Conservation (phyloP, 2,888 invertebrate species). For the Halictus ligatus region DNA sequence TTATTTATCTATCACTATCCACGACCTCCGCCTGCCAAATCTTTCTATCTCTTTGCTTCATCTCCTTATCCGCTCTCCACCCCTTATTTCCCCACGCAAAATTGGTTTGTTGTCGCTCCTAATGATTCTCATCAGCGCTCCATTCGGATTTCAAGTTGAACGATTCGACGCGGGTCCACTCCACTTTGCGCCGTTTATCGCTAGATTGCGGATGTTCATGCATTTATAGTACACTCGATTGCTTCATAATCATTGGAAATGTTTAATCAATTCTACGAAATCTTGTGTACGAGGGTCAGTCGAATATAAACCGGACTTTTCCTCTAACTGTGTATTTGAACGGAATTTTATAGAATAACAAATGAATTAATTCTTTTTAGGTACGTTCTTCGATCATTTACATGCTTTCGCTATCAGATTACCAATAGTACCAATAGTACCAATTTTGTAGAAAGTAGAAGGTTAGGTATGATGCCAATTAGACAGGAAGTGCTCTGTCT, state of each 20-base stretch:
- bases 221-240: neutral
- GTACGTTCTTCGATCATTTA: too few species aligned
- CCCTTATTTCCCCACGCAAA: neutral
- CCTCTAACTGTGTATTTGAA: too few species aligned
- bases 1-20: constrained; percentile 62
- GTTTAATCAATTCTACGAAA: neutral
- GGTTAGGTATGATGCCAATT: too few species aligned
- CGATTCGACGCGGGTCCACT: neutral
- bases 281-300: neutral
- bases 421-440: too few species aligned
- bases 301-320: too few species aligned
- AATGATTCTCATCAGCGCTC: constrained; percentile 48
- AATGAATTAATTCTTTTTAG: too few species aligned
- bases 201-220: neutral
- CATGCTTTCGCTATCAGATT: too few species aligned
- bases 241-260: neutral
- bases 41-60: constrained; percentile 24
- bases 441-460: too few species aligned
- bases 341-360: too few species aligned
- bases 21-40: constrained; percentile 40
- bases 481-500: too few species aligned
- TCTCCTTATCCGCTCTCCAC: constrained; percentile 18
- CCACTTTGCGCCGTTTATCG: neutral
- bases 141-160: constrained; percentile 31
- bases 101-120: constrained; percentile 20